Conservation (phyloP, 2,797 vertebrate species). For the Poeciliopsis paucimaculata region DNA sequence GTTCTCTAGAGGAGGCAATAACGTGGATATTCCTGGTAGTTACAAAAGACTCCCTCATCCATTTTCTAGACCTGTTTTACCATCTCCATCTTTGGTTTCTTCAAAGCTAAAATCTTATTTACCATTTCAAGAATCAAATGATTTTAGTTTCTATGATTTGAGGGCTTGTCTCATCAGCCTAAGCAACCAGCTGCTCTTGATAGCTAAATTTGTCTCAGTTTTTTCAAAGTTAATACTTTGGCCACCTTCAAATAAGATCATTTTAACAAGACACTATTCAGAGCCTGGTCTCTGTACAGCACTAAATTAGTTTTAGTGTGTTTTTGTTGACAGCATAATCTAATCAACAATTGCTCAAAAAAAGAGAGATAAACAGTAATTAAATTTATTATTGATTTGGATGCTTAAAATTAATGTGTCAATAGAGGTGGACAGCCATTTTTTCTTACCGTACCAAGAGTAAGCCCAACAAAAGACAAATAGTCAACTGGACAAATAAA, state of each 20-base stretch:
- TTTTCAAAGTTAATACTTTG: not conserved
- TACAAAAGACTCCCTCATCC: not conserved
- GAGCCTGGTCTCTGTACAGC: not conserved
- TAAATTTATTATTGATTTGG: not conserved
- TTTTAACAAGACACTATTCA: not conserved
- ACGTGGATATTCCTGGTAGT: constrained; percentile 1
- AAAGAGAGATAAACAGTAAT: not conserved
- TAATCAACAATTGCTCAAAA: not conserved
- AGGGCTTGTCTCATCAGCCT: not conserved
- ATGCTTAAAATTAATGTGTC: not conserved
- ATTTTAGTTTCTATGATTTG: not conserved
- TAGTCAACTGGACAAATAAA: not conserved
- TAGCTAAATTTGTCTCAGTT: not conserved
- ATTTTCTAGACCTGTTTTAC: not conserved
- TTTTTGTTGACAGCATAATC: not conserved
- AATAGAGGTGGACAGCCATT: not conserved
- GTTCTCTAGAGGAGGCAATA: not conserved
- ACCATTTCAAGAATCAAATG: not conserved
- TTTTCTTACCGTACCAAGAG: not conserved
- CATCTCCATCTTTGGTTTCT: not conserved
- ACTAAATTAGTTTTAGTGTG: not conserved
- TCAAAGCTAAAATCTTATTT: not conserved
- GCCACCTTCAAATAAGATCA: not conserved
- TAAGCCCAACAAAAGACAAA: not conserved
- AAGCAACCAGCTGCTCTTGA: no score